Evolutionary conservation across 2,888 invertebrate genomes (phyloP), one percentile per base, ranked within the genome.

Genomic region (Trypoxylon attenuatum): DNA sequence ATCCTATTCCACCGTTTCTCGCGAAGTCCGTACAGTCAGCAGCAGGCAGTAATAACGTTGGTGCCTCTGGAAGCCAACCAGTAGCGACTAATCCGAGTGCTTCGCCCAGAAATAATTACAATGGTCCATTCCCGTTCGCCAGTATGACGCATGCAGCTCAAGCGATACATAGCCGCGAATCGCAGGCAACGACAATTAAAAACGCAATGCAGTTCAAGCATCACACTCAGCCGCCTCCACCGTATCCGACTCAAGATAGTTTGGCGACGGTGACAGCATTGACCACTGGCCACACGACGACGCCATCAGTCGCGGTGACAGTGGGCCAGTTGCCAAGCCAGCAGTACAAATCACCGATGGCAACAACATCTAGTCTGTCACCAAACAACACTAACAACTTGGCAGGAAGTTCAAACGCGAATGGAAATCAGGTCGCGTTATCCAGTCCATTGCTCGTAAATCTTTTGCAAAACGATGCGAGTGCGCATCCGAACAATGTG

Each of bases 401-500:
- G 49, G 55, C 80, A 38, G 77, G 82, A 61, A 79, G 71, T 70
- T 74, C 82, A 25, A 79, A 78, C 59, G 75, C 71, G 61, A 81
- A 60, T 72, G 82, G 83, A 13, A 87, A 86, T 71, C 87, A 91
- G 68, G 94, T 94, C 73, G 94, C 94, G 57, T 91, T 94, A 87
- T 96, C 92, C 72, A 97, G 96, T 83, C 97, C 97, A 18, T 88
- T 97, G 74, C 89, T 97, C 72, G 97, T 97, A 25, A 97, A 97
- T 87, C 88, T 97, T 75, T 89, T 97, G 78, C 97, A 97, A 88
- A 97, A 95, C 83, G 96, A 96, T 82, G 94, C 89, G 46, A 81
- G 83, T 33, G 80, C 89, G 66, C 89, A 86, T 65, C 80, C 84
- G 15, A 83, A 84, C 55, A 83, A 82, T 33, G 75, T 77, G 18